phyloP scores from a whole-genome alignment of 2,113 vertebrate species.

The Jacana jacana region DNA sequence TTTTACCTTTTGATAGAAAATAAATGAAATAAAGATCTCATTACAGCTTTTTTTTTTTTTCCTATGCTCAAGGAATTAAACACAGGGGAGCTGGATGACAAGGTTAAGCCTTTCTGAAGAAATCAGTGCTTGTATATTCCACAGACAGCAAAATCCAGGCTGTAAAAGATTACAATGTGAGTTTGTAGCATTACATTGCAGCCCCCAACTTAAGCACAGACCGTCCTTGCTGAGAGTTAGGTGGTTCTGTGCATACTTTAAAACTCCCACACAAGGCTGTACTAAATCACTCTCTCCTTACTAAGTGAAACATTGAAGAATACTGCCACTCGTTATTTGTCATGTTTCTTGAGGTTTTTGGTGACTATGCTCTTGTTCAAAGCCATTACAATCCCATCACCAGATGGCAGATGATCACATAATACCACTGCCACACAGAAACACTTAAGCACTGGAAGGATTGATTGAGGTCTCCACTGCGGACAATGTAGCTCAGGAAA shows the following conservation, averaged over 20 bases:
- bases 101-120: not conserved
- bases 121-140: not conserved
- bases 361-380: conserved; percentile 9
- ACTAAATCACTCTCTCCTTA: conserved; percentile 22
- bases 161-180: not conserved
- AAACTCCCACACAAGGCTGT: conserved; percentile 33
- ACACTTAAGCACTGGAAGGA: conserved; percentile 43
- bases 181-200: not conserved
- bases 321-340: conserved; percentile 42
- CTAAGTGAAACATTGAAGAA: conserved; percentile 42
- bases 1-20: not conserved
- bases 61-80: not conserved
- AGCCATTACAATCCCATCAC: conserved; percentile 52
- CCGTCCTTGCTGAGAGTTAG: not conserved
- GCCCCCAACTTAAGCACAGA: not conserved
- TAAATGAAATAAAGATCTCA: not conserved
- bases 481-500: not conserved
- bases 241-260: not conserved
- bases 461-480: conserved; percentile 9
- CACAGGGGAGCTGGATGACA: not conserved
- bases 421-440: conserved; percentile 44
- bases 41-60: too few species aligned
- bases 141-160: not conserved
- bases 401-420: conserved; percentile 45
- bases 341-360: conserved; percentile 31